Conservation (phyloP, 2,113 vertebrate genomes). For the Genyomyrus donnyi region DNA sequence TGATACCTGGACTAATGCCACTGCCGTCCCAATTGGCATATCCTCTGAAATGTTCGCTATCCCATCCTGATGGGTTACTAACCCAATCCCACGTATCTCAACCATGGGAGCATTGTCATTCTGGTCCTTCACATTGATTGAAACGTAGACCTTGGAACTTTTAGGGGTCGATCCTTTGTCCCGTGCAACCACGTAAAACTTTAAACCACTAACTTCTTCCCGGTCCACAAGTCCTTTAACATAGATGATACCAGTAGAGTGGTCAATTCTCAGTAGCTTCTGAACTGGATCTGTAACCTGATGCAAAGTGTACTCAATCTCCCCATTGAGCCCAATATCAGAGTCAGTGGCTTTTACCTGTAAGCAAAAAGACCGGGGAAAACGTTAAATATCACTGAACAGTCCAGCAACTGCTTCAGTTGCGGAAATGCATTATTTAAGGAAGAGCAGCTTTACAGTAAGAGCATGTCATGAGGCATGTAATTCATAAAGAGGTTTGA, state of each 20-base stretch:
- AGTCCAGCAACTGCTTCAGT: neutral
- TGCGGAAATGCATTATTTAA: neutral
- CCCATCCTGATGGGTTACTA: slow-evolving; percentile 89
- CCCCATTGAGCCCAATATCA: slow-evolving; percentile 86
- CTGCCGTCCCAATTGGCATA: slow-evolving; percentile 86
- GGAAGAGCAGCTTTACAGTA: neutral
- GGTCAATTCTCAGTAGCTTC: slow-evolving; percentile 82
- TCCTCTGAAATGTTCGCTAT: slow-evolving; percentile 96
- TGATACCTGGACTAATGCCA: slow-evolving; percentile 95
- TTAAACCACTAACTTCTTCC: slow-evolving; percentile 81
- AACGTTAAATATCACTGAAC: neutral
- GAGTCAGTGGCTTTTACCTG: slow-evolving; percentile 95
- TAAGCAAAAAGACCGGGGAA: slow-evolving; percentile 20
- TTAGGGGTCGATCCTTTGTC: slow-evolving; percentile 92
- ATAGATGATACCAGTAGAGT: slow-evolving; percentile 80
- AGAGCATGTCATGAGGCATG: neutral
- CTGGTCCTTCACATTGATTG: slow-evolving; percentile 89
- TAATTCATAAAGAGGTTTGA: neutral
- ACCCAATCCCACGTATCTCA: slow-evolving; percentile 91
- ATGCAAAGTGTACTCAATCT: slow-evolving; percentile 95
- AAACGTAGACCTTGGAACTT: slow-evolving; percentile 84
- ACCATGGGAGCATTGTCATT: slow-evolving; percentile 93
- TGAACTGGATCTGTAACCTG: slow-evolving; percentile 84
- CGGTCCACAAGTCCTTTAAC: slow-evolving; percentile 90
- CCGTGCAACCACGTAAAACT: slow-evolving; percentile 85